phyloP scores from a whole-genome alignment of 2,888 invertebrate genomes.

The Nymphalis c-album region DNA sequence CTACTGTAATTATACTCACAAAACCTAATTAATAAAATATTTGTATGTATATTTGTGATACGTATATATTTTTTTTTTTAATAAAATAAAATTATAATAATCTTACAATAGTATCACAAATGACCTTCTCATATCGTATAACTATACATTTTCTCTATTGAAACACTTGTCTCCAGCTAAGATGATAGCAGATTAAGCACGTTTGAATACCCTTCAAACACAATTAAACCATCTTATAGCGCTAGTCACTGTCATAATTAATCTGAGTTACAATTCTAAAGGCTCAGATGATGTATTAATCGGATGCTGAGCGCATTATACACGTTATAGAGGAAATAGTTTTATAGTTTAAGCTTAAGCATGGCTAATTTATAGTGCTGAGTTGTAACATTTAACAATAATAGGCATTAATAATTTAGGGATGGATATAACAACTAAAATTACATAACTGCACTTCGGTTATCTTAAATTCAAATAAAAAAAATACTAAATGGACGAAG shows the following conservation, averaged over 20 bases:
- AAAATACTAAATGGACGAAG: too few species aligned
- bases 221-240: conserved; percentile 31
- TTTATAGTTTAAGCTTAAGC: conserved; percentile 2
- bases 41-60: too few species aligned
- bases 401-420: neutral
- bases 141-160: conserved; percentile 1
- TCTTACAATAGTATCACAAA: too few species aligned
- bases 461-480: too few species aligned
- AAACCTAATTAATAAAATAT: too few species aligned
- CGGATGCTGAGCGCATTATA: conserved; percentile 7
- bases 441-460: too few species aligned
- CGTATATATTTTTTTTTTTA: too few species aligned
- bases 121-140: neutral
- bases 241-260: conserved; percentile 32
- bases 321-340: conserved; percentile 18
- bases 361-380: neutral
- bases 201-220: conserved; percentile 32
- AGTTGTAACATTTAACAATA: neutral
- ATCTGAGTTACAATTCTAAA: conserved; percentile 24
- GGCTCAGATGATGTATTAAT: conserved; percentile 22
- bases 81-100: too few species aligned
- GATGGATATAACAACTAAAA: too few species aligned
- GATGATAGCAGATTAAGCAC: conserved; percentile 36
- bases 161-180: conserved; percentile 17
- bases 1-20: too few species aligned